Conservation (phyloP, 2,888 invertebrate species). For the Camponotus fellah region DNA sequence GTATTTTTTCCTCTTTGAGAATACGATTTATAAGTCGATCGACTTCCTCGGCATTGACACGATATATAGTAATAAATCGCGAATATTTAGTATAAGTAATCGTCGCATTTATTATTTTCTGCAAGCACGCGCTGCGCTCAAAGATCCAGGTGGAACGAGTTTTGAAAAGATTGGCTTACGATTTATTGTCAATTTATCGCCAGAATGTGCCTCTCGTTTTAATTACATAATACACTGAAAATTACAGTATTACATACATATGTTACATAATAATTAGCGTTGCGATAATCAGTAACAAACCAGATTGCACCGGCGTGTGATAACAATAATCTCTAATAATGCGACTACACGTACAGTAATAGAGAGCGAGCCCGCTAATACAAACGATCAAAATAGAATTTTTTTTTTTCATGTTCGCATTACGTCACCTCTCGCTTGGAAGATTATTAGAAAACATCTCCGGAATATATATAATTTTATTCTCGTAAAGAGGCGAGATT, state of each 20-base stretch:
- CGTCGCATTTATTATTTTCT: constrained; percentile 16
- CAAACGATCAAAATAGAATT: constrained; percentile 69
- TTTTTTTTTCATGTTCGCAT: constrained; percentile 45
- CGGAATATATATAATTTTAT: background rate
- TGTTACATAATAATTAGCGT: constrained; percentile 83
- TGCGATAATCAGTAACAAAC: constrained; percentile 84
- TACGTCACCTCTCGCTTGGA: constrained; percentile 2
- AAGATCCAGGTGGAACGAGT: constrained; percentile 56
- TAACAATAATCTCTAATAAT: constrained; percentile 80
- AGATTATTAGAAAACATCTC: constrained; percentile 35
- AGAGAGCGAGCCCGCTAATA: constrained; percentile 66
- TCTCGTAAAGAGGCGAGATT: background rate
- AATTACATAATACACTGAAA: constrained; percentile 84
- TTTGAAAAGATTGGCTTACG: constrained; percentile 84
- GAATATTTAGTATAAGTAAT: constrained; percentile 9
- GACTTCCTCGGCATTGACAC: background rate
- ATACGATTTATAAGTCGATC: background rate
- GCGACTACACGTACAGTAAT: constrained; percentile 65
- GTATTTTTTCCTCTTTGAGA: background rate
- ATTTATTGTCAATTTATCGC: constrained; percentile 84
- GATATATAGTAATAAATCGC: background rate
- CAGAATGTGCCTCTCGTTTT: constrained; percentile 78
- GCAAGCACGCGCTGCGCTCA: background rate
- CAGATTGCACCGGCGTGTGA: constrained; percentile 80
- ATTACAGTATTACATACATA: constrained; percentile 85